Conservation (phyloP, 2,888 invertebrate species). For the Tiliacea aurago region DNA sequence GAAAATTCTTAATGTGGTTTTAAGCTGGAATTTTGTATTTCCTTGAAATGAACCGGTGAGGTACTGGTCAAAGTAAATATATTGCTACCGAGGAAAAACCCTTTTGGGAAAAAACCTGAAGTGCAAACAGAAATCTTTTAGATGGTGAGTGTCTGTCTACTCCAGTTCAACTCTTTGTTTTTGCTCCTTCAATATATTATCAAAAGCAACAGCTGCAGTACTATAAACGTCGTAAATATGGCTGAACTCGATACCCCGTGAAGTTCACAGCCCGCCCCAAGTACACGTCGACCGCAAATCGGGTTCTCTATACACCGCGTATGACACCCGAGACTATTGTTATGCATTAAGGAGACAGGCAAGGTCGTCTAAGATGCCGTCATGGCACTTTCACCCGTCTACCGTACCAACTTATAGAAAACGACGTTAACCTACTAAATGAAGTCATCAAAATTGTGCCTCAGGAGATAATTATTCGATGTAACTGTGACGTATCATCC, state of each 20-base stretch:
- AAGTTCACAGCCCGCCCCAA: constrained; percentile 57
- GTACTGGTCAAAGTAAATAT: background rate
- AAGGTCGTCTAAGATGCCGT: constrained; percentile 81
- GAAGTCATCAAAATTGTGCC: constrained; percentile 41
- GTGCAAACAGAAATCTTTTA: background rate
- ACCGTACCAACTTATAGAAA: constrained; percentile 50
- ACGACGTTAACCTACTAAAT: constrained; percentile 53
- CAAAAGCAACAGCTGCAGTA: constrained; percentile 5
- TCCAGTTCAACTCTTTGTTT: background rate
- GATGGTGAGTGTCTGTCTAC: background rate
- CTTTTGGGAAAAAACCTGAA: background rate
- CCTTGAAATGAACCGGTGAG: background rate
- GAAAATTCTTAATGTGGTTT: constrained; percentile 46
- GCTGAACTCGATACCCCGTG: constrained; percentile 43
- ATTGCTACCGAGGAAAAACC: background rate
- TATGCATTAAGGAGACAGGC: constrained; percentile 72
- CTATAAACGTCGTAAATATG: constrained; percentile 30
- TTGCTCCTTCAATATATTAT: constrained; percentile 4
- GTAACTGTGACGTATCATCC: constrained; percentile 30
- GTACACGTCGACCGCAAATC: constrained; percentile 59
- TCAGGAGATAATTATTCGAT: constrained; percentile 23
- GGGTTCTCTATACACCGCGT: constrained; percentile 48
- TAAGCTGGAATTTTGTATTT: constrained; percentile 21
- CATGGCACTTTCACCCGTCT: constrained; percentile 84
- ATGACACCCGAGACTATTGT: constrained; percentile 67